phyloP scores from a whole-genome alignment of 2,113 vertebrate species.

The Dascyllus trimaculatus region DNA sequence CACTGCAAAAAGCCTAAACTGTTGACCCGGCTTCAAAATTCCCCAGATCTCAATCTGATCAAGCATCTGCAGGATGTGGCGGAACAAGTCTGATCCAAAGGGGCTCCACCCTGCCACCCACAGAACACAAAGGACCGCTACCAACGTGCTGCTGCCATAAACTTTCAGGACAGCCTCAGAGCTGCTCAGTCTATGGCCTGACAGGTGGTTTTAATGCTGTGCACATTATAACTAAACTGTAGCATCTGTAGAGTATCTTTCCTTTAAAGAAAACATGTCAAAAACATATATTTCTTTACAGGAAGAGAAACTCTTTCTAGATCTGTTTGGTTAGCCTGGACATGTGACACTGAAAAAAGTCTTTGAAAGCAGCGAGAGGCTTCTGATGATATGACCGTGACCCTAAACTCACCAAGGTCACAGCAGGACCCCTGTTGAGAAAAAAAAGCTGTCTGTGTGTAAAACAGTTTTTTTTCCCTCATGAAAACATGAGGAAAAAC shows the following conservation, averaged over 20 bases:
- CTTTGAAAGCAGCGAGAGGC: conserved; percentile 62
- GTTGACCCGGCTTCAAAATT: no score
- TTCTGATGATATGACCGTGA: conserved; percentile 26
- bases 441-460: conserved; percentile 41
- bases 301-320: conserved; percentile 30
- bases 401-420: conserved; percentile 26
- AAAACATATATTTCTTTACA: conserved; percentile 16
- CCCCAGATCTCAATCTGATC: no score
- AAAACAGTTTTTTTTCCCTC: conserved; percentile 22
- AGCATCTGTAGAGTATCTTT: conserved; percentile 35
- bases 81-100: no score
- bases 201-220: not conserved
- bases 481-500: conserved; percentile 32
- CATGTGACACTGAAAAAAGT: conserved; percentile 50
- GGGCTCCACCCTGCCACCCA: no score
- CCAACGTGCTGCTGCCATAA: no score
- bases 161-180: no score
- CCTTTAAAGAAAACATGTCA: conserved; percentile 13
- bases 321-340: conserved; percentile 50
- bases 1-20: no score
- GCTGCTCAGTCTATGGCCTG: no score
- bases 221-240: conserved; percentile 2
- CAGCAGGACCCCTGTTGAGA: conserved; percentile 33
- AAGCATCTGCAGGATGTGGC: no score
- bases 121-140: no score